Evolutionary conservation across 2,797 vertebrate genomes (phyloP).

Genomic region (Acanthopagrus latus): DNA sequence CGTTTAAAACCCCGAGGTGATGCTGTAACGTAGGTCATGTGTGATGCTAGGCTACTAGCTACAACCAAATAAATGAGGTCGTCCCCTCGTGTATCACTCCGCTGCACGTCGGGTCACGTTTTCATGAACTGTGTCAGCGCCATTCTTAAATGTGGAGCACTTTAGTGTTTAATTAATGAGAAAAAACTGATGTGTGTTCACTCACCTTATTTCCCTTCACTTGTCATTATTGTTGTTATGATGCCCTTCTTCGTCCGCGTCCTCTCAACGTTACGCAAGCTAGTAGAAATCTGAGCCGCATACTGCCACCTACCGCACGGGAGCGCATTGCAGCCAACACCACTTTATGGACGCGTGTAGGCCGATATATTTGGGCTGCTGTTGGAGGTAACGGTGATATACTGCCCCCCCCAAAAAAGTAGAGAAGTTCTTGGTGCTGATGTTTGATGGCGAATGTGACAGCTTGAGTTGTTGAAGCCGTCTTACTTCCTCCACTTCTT

Average conservation of each 20-base stretch:
- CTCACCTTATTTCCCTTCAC: neutral
- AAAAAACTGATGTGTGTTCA: neutral
- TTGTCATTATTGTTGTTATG: neutral
- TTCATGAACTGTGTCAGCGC: neutral
- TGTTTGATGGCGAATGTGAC: too few species aligned
- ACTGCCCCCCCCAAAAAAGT: too few species aligned
- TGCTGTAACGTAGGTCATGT: neutral
- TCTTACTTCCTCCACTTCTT: too few species aligned
- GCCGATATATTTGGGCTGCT: too few species aligned
- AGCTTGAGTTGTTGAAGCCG: too few species aligned
- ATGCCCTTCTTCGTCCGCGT: constrained; percentile 15
- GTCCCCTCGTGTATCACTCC: neutral
- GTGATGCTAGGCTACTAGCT: constrained; percentile 19
- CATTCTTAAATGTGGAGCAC: neutral
- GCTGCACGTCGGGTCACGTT: too few species aligned
- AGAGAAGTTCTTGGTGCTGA: too few species aligned
- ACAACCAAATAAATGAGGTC: neutral
- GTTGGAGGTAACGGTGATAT: too few species aligned
- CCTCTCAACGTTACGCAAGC: rapidly evolving
- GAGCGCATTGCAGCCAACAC: neutral
- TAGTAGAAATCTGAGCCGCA: rapidly evolving
- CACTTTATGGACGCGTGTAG: neutral
- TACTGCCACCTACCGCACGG: constrained; percentile 34
- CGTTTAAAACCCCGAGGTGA: neutral
- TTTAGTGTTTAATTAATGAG: rapidly evolving